Evolutionary conservation across 2,113 vertebrate genomes (phyloP), one percentile per base, ranked within the genome.

Genomic region (Alces alces): DNA sequence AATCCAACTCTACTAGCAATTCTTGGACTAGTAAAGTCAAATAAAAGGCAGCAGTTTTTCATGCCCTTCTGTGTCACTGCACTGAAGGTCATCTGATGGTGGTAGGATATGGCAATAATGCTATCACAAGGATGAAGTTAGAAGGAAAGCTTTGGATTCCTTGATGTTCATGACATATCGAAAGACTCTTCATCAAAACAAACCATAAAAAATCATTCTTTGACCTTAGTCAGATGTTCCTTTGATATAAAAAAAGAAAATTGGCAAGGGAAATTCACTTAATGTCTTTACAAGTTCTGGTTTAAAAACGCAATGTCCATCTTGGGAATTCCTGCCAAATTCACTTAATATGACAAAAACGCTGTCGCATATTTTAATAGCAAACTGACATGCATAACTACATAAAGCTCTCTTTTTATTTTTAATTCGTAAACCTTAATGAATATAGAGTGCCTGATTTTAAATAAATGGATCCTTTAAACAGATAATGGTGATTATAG

Each of bases 361-460:
- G 21, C 96, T 94, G 89, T 97, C 82, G 86, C 93, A 96, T 60
- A 78, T 98, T 96, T 97, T 96, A 89, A 66, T 78, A 98, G 97
- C 90, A 98, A 95, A 97, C 21, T 96, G 97, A 98, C 98, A 98
- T 97, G 98, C 97, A 98, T 94, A 95, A 98, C 80, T 98, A 98
- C 97, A 97, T 97, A 90, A 98, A 98, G 95, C 79, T 90, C 45
- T 96, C 97, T 97, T 88, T 97, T 93, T 97, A 95, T 96, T 91
- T 98, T 99, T 97, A 57, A n/a, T 97, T 97, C 97, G 85, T 97
- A 97, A 96, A 98, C 78, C 89, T 97, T 97, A 98, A 97, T 97
- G 94, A 80, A 95, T 96, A 96, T 30, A 98, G 94, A 94, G 93
- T 96, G 96, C 87, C 96, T 54, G 92, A 89, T 98, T 97, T 97